Conservation (phyloP, 2,888 invertebrate genomes). For the Agriopis leucophaearia region DNA sequence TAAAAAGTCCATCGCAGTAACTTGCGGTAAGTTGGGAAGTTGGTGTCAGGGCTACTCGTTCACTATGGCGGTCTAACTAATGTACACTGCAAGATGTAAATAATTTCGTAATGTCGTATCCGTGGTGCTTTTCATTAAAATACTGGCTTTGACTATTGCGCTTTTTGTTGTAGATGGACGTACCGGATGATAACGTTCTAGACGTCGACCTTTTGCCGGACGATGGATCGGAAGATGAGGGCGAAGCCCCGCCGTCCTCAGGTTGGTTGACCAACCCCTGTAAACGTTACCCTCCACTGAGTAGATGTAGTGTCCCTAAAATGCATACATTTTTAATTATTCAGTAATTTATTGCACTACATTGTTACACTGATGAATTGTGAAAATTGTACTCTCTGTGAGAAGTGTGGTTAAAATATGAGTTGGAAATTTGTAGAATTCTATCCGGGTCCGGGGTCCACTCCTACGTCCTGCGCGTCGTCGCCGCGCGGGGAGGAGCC, state of each 20-base stretch:
- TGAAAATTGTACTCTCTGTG: too few relatives aligned
- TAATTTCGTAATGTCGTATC: conserved; percentile 55
- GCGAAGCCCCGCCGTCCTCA: conserved; percentile 87
- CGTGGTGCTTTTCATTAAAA: neutral
- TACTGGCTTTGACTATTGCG: conserved; percentile 10
- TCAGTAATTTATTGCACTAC: too few relatives aligned
- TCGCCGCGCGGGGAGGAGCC: conserved; percentile 88
- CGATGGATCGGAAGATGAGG: conserved; percentile 91
- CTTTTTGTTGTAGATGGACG: conserved; percentile 78
- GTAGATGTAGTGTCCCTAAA: neutral
- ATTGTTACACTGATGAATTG: too few relatives aligned
- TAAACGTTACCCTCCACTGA: neutral
- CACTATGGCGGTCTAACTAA: conserved; percentile 84
- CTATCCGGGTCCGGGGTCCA: conserved; percentile 88
- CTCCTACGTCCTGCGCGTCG: conserved; percentile 88
- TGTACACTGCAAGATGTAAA: conserved; percentile 60
- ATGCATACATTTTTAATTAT: neutral
- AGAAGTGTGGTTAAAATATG: neutral
- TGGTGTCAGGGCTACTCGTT: conserved; percentile 73
- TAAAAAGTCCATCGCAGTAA: conserved; percentile 75
- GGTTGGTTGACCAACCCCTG: conserved; percentile 71
- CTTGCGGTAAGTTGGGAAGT: conserved; percentile 80
- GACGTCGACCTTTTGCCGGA: conserved; percentile 91
- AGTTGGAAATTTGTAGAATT: conserved; percentile 57
- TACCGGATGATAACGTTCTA: conserved; percentile 81